Evolutionary conservation across 2,888 invertebrate species (phyloP).

Genomic region (Liodrosophila aerea): DNA sequence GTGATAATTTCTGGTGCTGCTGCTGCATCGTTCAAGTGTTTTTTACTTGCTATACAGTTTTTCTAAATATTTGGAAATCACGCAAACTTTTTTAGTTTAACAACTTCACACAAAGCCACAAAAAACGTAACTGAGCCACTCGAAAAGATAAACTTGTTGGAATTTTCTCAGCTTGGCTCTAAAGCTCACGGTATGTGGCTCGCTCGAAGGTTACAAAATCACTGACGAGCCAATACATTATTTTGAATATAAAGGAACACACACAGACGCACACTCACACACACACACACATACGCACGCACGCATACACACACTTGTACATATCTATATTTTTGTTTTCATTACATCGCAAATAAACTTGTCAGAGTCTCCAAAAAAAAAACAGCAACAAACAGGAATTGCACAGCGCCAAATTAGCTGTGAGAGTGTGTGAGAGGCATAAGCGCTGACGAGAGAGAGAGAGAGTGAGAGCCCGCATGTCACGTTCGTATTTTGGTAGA

Average conservation of each 20-base stretch:
- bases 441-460: neutral
- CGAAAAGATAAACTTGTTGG: slow-evolving; percentile 42
- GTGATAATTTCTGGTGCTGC: slow-evolving; percentile 33
- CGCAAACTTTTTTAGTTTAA: slow-evolving; percentile 18
- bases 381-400: slow-evolving; percentile 57
- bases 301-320: neutral
- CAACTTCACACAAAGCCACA: slow-evolving; percentile 3
- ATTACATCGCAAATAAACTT: slow-evolving; percentile 60
- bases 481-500: slow-evolving; percentile 20
- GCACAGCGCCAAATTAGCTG: slow-evolving; percentile 20
- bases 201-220: slow-evolving; percentile 65
- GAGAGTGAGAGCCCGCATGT: neutral
- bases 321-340: slow-evolving; percentile 41
- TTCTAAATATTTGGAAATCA: slow-evolving; percentile 10
- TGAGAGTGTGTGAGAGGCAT: too few relatives aligned
- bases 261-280: slow-evolving; percentile 1
- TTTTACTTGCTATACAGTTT: too few relatives aligned
- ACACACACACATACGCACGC: neutral
- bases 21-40: slow-evolving; percentile 5
- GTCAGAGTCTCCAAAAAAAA: slow-evolving; percentile 28
- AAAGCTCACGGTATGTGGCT: slow-evolving; percentile 30
- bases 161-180: slow-evolving; percentile 22
- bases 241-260: slow-evolving; percentile 50
- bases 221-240: slow-evolving; percentile 57
- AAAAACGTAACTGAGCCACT: slow-evolving; percentile 4